phyloP scores from a whole-genome alignment of 2,113 vertebrate species.

The Muntiacus reevesi region DNA sequence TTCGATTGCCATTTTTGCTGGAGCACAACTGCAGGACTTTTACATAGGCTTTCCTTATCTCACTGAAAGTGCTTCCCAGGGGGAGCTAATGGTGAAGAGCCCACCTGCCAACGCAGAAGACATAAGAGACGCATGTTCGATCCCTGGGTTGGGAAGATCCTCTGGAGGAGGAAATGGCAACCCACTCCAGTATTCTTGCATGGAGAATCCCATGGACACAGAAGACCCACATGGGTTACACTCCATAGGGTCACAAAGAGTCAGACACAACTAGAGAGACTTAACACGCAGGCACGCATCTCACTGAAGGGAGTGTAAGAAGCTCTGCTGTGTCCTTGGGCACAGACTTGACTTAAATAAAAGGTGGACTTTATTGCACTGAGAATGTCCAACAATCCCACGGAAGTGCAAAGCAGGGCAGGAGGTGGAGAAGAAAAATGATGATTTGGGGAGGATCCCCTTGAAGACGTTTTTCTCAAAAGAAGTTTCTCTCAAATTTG shows the following conservation, averaged over 20 bases:
- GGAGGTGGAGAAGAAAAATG: background rate
- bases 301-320: background rate
- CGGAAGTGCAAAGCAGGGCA: background rate
- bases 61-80: background rate
- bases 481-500: background rate
- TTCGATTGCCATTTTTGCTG: background rate
- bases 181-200: background rate
- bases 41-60: background rate
- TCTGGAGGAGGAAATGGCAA: background rate
- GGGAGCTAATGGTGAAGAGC: background rate
- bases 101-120: background rate
- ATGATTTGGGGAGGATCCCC: background rate
- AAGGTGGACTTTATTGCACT: background rate
- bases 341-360: background rate
- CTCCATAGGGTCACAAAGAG: background rate
- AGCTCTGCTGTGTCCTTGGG: background rate
- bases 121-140: background rate
- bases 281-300: background rate
- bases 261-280: background rate
- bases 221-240: background rate
- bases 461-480: background rate
- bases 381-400: background rate
- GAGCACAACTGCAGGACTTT: background rate
- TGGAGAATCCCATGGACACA: background rate
- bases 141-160: background rate